Evolutionary conservation across 2,113 vertebrate genomes (phyloP).

Genomic region (Phyllostomus discolor): DNA sequence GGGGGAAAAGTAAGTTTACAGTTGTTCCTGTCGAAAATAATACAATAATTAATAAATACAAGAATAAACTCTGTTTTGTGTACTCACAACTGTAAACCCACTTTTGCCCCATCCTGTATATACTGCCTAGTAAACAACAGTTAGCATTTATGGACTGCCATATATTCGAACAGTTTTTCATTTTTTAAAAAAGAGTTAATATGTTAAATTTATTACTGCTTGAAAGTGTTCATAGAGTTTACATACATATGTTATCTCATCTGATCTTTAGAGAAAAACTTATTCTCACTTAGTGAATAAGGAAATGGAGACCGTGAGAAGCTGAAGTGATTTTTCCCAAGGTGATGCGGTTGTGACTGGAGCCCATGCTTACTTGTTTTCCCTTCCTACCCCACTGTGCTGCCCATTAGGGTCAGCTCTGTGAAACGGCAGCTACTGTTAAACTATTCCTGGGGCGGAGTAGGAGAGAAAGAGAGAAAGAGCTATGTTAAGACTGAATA

Average conservation of each 20-base stretch:
- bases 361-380: background rate
- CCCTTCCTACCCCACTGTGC: background rate
- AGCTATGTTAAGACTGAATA: background rate
- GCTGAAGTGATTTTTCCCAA: background rate
- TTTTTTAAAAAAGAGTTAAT: background rate
- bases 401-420: background rate
- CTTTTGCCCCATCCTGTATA: too few relatives aligned
- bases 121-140: too few relatives aligned
- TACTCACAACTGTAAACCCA: too few relatives aligned
- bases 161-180: too few relatives aligned
- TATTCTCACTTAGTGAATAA: background rate
- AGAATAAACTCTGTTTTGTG: too few relatives aligned
- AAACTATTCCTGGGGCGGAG: background rate
- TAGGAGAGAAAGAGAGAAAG: background rate
- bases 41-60: too few relatives aligned
- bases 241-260: background rate
- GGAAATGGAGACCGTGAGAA: background rate
- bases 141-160: too few relatives aligned
- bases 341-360: background rate
- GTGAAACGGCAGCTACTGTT: background rate
- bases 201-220: background rate
- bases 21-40: too few relatives aligned
- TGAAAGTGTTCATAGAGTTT: conserved; percentile 4
- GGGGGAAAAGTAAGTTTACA: too few relatives aligned
- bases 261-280: background rate